phyloP scores from a whole-genome alignment of 2,888 invertebrate genomes.

The Apodemia duryi region DNA sequence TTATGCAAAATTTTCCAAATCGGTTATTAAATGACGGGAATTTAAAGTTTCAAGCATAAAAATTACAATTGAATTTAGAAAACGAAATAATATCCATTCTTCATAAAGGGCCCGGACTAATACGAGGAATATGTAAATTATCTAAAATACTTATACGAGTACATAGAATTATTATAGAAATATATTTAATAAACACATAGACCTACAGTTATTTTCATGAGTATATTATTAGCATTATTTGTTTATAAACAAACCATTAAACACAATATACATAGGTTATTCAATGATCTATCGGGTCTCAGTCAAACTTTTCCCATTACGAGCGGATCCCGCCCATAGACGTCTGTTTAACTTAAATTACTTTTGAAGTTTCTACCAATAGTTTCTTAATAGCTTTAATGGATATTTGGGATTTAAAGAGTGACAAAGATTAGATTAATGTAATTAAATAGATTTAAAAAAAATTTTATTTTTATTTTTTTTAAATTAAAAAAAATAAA shows the following conservation, averaged over 20 bases:
- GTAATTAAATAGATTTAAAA: neutral
- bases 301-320: conserved; percentile 42
- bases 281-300: conserved; percentile 39
- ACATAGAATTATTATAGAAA: no score
- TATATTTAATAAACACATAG: no score
- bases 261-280: conserved; percentile 35
- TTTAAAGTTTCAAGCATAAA: no score
- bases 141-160: no score
- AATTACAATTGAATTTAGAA: no score
- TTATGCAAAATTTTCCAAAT: no score
- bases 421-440: conserved; percentile 6
- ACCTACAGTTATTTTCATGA: neutral
- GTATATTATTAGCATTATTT: neutral
- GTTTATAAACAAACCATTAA: conserved; percentile 22
- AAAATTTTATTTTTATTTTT: no score
- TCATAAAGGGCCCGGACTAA: no score
- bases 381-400: conserved; percentile 37
- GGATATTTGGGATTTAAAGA: conserved; percentile 26
- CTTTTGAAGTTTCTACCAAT: conserved; percentile 42
- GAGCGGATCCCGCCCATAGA: conserved; percentile 35
- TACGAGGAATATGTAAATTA: no score
- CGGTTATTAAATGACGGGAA: no score
- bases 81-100: no score
- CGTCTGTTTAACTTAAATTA: conserved; percentile 49
- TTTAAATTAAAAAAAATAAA: no score